Conservation (phyloP, 2,888 invertebrate species). For the Oligia latruncula region DNA sequence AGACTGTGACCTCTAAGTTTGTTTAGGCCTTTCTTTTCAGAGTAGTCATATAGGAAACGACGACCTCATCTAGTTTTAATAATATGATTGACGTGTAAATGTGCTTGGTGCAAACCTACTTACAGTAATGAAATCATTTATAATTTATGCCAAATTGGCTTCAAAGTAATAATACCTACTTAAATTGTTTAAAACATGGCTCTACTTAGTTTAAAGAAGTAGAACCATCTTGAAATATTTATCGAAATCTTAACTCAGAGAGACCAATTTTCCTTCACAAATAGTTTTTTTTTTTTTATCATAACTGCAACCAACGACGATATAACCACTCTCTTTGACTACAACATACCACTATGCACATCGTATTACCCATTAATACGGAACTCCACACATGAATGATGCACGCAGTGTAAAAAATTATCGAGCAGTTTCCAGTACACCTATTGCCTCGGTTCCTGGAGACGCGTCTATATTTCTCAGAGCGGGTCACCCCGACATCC, state of each 20-base stretch:
- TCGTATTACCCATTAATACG: constrained; percentile 14
- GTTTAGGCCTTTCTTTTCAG: not conserved
- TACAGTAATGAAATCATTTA: not conserved
- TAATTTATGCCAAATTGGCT: not conserved
- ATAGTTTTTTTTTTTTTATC: not conserved
- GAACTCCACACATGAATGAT: constrained; percentile 1
- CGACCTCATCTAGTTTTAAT: not conserved
- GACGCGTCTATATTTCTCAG: constrained; percentile 47
- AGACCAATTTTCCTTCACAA: not conserved
- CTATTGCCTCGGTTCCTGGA: constrained; percentile 43
- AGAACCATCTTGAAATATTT: not conserved
- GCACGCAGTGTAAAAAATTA: constrained; percentile 28
- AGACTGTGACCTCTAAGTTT: not conserved
- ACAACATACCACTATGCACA: not conserved
- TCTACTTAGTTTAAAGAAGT: not conserved
- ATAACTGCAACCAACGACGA: no score
- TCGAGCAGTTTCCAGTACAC: constrained; percentile 7
- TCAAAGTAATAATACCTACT: no score
- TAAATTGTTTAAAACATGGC: not conserved
- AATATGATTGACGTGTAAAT: not conserved
- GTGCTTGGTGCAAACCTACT: not conserved
- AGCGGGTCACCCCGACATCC: constrained; percentile 57
- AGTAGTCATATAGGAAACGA: not conserved
- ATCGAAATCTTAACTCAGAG: not conserved
- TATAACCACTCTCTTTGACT: no score